Base-by-base conservation (phyloP, 2,113 vertebrate genomes). In the Tympanuchus pallidicinctus region DNA sequence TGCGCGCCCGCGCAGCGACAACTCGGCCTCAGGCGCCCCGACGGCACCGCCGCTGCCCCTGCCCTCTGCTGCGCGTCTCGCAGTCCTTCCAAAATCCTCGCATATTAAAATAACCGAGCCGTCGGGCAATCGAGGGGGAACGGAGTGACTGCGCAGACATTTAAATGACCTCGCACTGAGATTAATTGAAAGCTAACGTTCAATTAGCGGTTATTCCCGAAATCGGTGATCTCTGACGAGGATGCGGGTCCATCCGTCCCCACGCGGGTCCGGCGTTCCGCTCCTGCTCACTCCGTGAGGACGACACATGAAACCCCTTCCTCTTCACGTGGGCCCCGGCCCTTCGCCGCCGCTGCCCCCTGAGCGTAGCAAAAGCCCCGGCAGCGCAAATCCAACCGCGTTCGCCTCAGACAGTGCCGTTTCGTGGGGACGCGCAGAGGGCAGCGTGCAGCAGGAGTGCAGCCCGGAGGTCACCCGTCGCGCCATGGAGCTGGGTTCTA, bases 401-500 rank as follows among this genome's bases (percentile, higher is more conserved):
- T 22, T 17, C 56, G 22, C 6, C 48, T 75, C 27, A 28, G 10
- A 22, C 7, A 43, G 42, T 3, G 52, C 2, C 1, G 38, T 66
- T 12, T 7, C 10, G 54, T 10, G 48, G 56, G 60, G 60, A 16
- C 67, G 47, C 32, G 32, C n/a, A 5, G 20, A 12, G 50, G 36
- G 20, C n/a, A 40, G 32, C 15, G 54, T 13, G 28, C 54, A 17
- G 28, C 28, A 5, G 15, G 15, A 30, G 13, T 42, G 63, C 19
- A 20, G 42, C 27, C 36, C 30, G 47, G 6, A 10, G 18, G 52
- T 50, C 48, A 48, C 25, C 16, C 2, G 4, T 0, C n/a, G 13
- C 3, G 1, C 9, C 14, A 56, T 1, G 1, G 57, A 69, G 5
- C 54, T 14, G 24, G 50, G 19, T 13, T 8, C 4, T 1, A 3